Evolutionary conservation across 2,113 vertebrate species (phyloP).

Genomic region (Xyrauchen texanus): DNA sequence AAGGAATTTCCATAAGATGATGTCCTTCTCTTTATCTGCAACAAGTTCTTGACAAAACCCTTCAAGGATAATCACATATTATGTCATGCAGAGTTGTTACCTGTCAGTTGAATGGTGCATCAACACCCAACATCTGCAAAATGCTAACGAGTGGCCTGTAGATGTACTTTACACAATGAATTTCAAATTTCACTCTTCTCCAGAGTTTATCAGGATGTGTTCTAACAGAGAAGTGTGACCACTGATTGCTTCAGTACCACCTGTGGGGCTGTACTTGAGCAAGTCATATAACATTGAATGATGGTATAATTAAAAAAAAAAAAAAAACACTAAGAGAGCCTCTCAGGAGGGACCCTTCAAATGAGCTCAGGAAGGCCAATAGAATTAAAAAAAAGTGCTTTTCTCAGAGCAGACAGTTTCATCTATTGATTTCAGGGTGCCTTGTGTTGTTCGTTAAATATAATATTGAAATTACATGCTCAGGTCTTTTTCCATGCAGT

Average conservation of each 20-base stretch:
- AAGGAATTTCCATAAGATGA: background rate
- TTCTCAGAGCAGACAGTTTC: slow-evolving; percentile 29
- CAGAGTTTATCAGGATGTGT: slow-evolving; percentile 9
- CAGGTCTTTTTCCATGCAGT: background rate
- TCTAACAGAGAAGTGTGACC: slow-evolving; percentile 7
- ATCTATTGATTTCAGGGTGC: background rate
- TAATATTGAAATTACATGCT: background rate
- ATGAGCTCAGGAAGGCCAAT: slow-evolving; percentile 9
- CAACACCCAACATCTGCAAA: slow-evolving; percentile 34
- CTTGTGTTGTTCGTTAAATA: background rate
- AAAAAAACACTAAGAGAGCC: slow-evolving; percentile 42
- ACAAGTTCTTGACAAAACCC: background rate
- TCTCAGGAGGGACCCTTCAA: slow-evolving; percentile 47
- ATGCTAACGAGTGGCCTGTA: background rate
- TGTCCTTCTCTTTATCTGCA: background rate
- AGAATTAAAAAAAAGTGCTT: background rate
- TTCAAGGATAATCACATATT: slow-evolving; percentile 11
- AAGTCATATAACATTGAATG: slow-evolving; percentile 37
- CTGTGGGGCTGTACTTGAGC: slow-evolving; percentile 49
- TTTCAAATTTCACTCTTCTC: slow-evolving; percentile 1
- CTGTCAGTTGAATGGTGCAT: slow-evolving; percentile 2
- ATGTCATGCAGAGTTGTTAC: slow-evolving; percentile 14
- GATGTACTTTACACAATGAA: slow-evolving; percentile 4
- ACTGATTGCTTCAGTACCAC: slow-evolving; percentile 2
- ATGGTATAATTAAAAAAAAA: slow-evolving; percentile 61